Evolutionary conservation across 1,140 invertebrate genomes (phyloP).

Genomic region (Rhagoletis zephyria): DNA sequence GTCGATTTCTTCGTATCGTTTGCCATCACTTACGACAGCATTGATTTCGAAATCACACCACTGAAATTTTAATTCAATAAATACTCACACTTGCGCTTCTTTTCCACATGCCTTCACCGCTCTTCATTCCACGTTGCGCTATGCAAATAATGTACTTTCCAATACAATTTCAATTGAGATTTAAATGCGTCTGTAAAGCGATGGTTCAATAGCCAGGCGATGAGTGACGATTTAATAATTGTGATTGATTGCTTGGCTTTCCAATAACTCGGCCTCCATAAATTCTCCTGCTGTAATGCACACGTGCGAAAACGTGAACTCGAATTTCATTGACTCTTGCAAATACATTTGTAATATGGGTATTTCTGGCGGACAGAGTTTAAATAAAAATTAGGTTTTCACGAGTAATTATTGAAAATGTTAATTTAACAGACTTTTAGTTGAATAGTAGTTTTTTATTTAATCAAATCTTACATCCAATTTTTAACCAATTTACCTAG

Average conservation of each 20-base stretch:
- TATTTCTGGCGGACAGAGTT: no score
- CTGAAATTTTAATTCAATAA: slow-evolving; percentile 45
- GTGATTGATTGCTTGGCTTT: slow-evolving; percentile 48
- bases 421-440: no score
- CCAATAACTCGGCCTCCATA: slow-evolving; percentile 29
- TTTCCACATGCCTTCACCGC: not conserved
- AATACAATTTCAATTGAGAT: slow-evolving; percentile 19
- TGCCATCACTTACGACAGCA: not conserved
- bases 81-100: not conserved
- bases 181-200: slow-evolving; percentile 22
- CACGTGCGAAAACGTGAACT: not conserved
- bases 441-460: no score
- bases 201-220: not conserved
- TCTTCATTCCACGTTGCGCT: not conserved
- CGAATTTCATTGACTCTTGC: not conserved
- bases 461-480: no score
- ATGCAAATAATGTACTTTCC: not conserved
- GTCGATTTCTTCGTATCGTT: slow-evolving; percentile 4
- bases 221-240: slow-evolving; percentile 52
- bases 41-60: slow-evolving; percentile 29
- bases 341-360: not conserved
- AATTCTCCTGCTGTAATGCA: not conserved
- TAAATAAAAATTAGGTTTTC: no score
- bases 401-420: no score
- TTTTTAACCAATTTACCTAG: no score